A percentile compares a stretch with the other conserved stretches of the same genome.
phyloP scores from a whole-genome alignment of 2,113 vertebrate species.

The Oreochromis tanganicae region DNA sequence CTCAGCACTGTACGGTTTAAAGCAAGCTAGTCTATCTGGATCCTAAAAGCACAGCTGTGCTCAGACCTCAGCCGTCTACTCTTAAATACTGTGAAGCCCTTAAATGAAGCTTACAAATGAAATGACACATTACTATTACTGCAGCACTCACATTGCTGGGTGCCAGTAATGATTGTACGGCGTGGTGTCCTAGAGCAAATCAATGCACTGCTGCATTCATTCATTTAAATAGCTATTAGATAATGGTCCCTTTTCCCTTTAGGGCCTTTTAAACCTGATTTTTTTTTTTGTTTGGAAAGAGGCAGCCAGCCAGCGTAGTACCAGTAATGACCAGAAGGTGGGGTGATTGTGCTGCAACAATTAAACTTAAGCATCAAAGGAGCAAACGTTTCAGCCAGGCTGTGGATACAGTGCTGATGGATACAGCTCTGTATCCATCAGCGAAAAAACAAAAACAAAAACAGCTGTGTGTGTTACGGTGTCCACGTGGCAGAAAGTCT shows the following conservation, averaged over 20 bases:
- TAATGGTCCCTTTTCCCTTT: slow-evolving; percentile 29
- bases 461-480: background rate
- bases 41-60: background rate
- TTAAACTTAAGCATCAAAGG: background rate
- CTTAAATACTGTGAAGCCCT: background rate
- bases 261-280: slow-evolving; percentile 23
- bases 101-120: background rate
- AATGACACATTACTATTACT: background rate
- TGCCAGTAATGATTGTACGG: slow-evolving; percentile 30
- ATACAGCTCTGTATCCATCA: background rate
- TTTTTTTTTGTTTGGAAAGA: background rate
- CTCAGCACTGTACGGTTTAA: slow-evolving; percentile 28
- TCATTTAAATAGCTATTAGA: slow-evolving; percentile 22
- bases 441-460: background rate
- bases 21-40: background rate
- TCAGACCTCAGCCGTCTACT: background rate
- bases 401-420: background rate
- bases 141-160: background rate
- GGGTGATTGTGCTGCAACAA: slow-evolving; percentile 13
- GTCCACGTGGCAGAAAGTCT: background rate
- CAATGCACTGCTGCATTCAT: background rate
- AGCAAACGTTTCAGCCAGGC: background rate
- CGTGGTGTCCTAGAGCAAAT: background rate
- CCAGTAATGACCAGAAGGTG: slow-evolving; percentile 20
- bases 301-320: background rate